Base-by-base conservation (phyloP, 23 tunicate species). In the Diplosoma virens region DNA sequence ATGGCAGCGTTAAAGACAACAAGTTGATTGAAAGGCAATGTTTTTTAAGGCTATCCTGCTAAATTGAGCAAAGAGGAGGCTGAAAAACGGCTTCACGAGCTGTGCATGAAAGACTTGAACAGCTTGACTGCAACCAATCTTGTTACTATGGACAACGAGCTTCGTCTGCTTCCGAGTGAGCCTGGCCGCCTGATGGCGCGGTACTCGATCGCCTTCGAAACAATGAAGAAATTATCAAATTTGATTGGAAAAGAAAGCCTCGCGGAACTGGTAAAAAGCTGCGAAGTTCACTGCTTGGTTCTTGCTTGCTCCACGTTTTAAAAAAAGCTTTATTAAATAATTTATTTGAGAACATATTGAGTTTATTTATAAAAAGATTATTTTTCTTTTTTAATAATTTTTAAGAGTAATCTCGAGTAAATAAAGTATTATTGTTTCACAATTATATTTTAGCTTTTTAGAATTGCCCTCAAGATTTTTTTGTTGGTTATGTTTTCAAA, bases 181-280 rank as follows among this genome's bases (percentile, higher is more conserved):
- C 66, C 95, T 18, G 95, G 95, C 16, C 68, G 84, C 2, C 60
- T 82, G 1, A 88, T 88, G 95, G 95, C 95, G 1, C 59, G 86
- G 27, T 88, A 88, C 58, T 88, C 84, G 59, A 77, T 88, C 31
- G 79, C 95, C 0, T 88, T 77, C 70, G 88, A 82, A 18, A 88
- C 95, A 1, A 77, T 88, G 66, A 82, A 82, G 67, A 88, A 69
- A 47, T 82, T 88, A 55, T n/a, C 54, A 7, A 25, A 26, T 1
- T 37, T 82, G 34, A 26, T 48, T 53, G 81, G 82, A 30, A 55
- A 18, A 24, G 87, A 76, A 52, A 76, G 50, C 25, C 46, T 82
- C 25, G 55, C 80, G 31, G 95, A 82, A 33, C 25, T 88, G 83
- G 87, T 82, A 20, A 56, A 64, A 21, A 4, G 22, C 5, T 7